Evolutionary conservation across 2,113 vertebrate genomes (phyloP).

Genomic region (Rhabdomys dilectus): DNA sequence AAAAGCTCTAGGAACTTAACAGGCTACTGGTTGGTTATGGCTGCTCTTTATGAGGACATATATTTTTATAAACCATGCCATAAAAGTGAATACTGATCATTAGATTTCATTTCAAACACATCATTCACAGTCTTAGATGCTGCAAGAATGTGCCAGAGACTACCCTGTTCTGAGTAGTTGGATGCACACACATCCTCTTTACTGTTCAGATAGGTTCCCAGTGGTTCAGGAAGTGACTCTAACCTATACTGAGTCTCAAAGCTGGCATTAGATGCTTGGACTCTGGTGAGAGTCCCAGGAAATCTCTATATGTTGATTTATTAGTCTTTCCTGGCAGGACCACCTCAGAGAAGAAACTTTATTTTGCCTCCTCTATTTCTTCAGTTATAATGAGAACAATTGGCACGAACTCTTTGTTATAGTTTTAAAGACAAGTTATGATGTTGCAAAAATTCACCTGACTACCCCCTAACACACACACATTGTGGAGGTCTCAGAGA

Average conservation of each 20-base stretch:
- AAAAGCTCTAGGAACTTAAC: constrained; percentile 71
- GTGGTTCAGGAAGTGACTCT: background rate
- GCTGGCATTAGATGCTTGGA: background rate
- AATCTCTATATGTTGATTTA: background rate
- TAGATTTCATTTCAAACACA: constrained; percentile 69
- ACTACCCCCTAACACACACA: background rate
- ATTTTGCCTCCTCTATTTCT: background rate
- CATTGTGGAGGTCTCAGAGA: background rate
- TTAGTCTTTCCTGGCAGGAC: background rate
- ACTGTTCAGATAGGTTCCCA: background rate
- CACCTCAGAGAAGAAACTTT: background rate
- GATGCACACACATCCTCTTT: background rate
- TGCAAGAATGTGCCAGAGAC: background rate
- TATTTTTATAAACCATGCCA: constrained; percentile 66
- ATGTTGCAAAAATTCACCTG: background rate
- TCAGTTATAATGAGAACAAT: background rate
- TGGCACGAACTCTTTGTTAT: background rate
- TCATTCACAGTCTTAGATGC: constrained; percentile 60
- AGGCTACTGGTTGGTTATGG: constrained; percentile 59
- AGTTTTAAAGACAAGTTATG: background rate
- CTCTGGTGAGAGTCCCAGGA: background rate
- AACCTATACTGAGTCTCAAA: background rate
- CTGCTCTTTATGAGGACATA: constrained; percentile 57
- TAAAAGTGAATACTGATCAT: constrained; percentile 72
- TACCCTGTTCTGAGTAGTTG: background rate